Evolutionary conservation across 64 coral and sea anemone genomes (phyloP), one percentile per base, ranked within the genome.

Genomic region (Montipora capricornis): DNA sequence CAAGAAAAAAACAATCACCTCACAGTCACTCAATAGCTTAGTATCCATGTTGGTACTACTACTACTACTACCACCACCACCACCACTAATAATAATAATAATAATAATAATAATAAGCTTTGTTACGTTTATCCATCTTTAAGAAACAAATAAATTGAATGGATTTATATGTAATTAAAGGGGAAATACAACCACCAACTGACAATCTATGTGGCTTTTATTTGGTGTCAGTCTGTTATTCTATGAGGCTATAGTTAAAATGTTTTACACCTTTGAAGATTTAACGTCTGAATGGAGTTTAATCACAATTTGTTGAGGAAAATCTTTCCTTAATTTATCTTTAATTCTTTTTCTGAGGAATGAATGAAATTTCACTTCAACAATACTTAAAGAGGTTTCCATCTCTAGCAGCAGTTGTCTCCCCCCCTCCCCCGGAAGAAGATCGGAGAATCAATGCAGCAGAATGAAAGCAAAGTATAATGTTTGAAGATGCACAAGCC

Each of bases 221-320:
- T 66, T 66, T 66, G 62, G 62, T 66, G 62, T 66, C 62, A 66
- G 62, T 66, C 62, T 66, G 62, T 66, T 66, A 66, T 66, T 66
- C 62, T 66, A 66, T 66, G 62, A 66, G 62, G 62, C 62, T 19
- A 66, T 66, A 66, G 62, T 66, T 66, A 14, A 66, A 66, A 66
- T 15, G 62, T 66, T 66, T 66, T 66, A 66, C 61, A 66, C 61
- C 61, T 66, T 66, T 66, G 61, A 66, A 66, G 61, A 66, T 66
- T 66, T 66, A 66, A 66, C 61, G 3, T 66, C 61, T 66, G 61
- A 66, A 66, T 66, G 61, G 61, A 66, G 61, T 66, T 66, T 66
- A 66, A 66, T 66, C 61, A 66, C 61, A 66, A 66, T 66, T 66
- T 66, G 61, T 66, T 6, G 11, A 66, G 61, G 61, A 66, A 66